phyloP scores from a whole-genome alignment of 2,888 invertebrate species.

The Hirtodrosophila cameraria region DNA sequence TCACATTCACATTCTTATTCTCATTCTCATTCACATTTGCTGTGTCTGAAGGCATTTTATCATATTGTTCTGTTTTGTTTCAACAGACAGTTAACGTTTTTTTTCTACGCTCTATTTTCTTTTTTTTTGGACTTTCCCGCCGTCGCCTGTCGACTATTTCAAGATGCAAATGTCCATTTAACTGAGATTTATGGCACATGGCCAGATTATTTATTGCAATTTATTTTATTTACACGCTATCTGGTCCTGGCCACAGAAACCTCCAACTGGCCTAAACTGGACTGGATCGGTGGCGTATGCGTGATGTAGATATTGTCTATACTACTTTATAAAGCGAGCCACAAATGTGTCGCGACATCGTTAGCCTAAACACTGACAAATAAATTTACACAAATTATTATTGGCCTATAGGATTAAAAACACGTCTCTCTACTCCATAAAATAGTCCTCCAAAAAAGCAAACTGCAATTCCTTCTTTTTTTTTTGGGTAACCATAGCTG shows the following conservation, averaged over 20 bases:
- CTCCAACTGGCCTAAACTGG: neutral
- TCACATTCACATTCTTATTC: neutral
- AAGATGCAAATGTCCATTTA: slow-evolving; percentile 81
- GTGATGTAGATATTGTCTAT: slow-evolving; percentile 31
- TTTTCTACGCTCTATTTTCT: neutral
- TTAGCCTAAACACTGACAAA: slow-evolving; percentile 70
- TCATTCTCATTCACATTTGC: slow-evolving; percentile 8
- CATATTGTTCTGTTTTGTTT: slow-evolving; percentile 59
- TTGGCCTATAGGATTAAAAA: slow-evolving; percentile 74
- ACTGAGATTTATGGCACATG: slow-evolving; percentile 77
- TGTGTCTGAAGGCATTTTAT: slow-evolving; percentile 60
- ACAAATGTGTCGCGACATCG: slow-evolving; percentile 16
- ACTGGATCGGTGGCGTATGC: slow-evolving; percentile 49
- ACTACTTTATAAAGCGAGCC: slow-evolving; percentile 30
- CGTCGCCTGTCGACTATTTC: slow-evolving; percentile 68
- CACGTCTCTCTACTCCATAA: slow-evolving; percentile 20
- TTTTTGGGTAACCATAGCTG: slow-evolving; percentile 9
- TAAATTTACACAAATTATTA: slow-evolving; percentile 81
- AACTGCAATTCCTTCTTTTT: slow-evolving; percentile 20
- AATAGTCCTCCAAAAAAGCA: slow-evolving; percentile 26
- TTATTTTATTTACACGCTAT: slow-evolving; percentile 81
- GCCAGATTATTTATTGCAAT: slow-evolving; percentile 80
- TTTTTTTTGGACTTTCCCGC: slow-evolving; percentile 11
- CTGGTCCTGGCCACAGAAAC: slow-evolving; percentile 57
- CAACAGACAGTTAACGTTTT: slow-evolving; percentile 40